Percentiles rank a stretch among this genome's conserved stretches.
These are phyloP conservation scores for Coendou prehensilis DNA, from an alignment of 2,797 vertebrate genomes.

Conservation along the genomic window DNA sequence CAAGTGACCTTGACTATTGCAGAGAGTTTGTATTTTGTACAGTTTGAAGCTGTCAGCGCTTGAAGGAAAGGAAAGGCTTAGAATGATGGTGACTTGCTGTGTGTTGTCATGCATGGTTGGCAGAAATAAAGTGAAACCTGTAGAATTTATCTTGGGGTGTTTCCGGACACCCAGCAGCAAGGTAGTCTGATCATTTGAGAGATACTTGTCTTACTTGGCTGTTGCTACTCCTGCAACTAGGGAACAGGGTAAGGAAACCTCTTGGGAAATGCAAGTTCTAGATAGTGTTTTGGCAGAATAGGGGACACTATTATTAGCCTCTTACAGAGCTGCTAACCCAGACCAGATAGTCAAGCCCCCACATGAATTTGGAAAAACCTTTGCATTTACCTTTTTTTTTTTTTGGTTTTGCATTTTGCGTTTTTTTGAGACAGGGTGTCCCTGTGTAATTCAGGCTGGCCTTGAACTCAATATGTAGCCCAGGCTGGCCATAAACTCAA, in stretches of 20 bases:
- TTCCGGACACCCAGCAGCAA: slow-evolving; percentile 43
- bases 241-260: slow-evolving; percentile 73
- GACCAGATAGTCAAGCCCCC: slow-evolving; percentile 66
- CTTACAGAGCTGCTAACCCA: slow-evolving; percentile 59
- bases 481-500: not conserved
- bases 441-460: not conserved
- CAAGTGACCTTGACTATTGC: slow-evolving; percentile 72
- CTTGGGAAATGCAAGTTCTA: slow-evolving; percentile 79
- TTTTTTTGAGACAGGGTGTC: not conserved
- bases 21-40: slow-evolving; percentile 40
- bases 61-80: slow-evolving; percentile 7
- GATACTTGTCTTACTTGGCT: slow-evolving; percentile 66
- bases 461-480: not conserved
- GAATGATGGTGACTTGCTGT: slow-evolving; percentile 8
- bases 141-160: slow-evolving; percentile 45
- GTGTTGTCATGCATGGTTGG: not conserved
- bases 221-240: slow-evolving; percentile 66
- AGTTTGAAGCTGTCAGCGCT: slow-evolving; percentile 21
- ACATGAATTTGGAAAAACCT: slow-evolving; percentile 57
- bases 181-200: slow-evolving; percentile 54
- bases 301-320: slow-evolving; percentile 82
- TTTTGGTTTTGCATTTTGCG: not conserved
- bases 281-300: slow-evolving; percentile 77
- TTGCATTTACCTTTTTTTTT: slow-evolving; percentile 52
- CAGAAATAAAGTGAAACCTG: slow-evolving; percentile 32